Conservation (phyloP, 1,140 invertebrate species). For the Trissolcus basalis region DNA sequence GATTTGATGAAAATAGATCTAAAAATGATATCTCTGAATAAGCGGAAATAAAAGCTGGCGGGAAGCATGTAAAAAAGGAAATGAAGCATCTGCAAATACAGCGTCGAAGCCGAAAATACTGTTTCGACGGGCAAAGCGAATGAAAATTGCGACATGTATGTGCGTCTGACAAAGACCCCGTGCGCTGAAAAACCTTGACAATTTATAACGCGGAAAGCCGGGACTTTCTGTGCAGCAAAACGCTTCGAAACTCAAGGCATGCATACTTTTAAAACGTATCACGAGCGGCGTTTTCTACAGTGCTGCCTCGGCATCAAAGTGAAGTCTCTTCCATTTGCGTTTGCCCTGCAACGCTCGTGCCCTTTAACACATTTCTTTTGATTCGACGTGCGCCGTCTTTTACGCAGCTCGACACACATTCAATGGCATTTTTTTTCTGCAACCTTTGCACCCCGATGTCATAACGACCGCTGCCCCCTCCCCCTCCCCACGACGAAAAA, state of each 20-base stretch:
- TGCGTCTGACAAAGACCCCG: conserved; percentile 49
- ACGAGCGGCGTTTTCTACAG: conserved; percentile 54
- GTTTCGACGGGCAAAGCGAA: conserved; percentile 50
- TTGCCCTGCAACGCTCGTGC: conserved; percentile 55
- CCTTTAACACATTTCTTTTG: conserved; percentile 60
- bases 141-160: conserved; percentile 48
- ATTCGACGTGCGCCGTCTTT: conserved; percentile 50
- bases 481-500: background rate
- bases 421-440: conserved; percentile 51
- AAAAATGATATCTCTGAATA: conserved; percentile 19
- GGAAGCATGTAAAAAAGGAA: conserved; percentile 37
- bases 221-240: conserved; percentile 48
- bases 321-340: conserved; percentile 58
- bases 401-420: conserved; percentile 48
- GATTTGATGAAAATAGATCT: conserved; percentile 3
- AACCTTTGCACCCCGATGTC: conserved; percentile 30
- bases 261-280: conserved; percentile 55
- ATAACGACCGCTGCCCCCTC: conserved; percentile 19
- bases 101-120: conserved; percentile 44
- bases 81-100: conserved; percentile 21
- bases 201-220: conserved; percentile 58
- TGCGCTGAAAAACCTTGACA: conserved; percentile 52
- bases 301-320: conserved; percentile 55
- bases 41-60: conserved; percentile 32
- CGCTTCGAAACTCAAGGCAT: conserved; percentile 53